These are phyloP conservation scores for Epinephelus awoara DNA, from an alignment of 2,797 vertebrate genomes.

Conservation along the genomic window DNA sequence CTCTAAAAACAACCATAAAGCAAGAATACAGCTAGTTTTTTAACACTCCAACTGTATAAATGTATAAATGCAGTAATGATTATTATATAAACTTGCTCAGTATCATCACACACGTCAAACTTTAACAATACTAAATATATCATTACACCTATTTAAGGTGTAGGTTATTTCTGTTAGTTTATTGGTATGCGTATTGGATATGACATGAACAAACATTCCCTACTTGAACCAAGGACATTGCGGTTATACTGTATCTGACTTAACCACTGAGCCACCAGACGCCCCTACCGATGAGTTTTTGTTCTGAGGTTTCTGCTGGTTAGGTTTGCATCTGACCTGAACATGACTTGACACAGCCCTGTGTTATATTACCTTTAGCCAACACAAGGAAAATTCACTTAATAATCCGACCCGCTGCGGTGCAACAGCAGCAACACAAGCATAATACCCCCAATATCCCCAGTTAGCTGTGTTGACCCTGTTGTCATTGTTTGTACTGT, in stretches of 20 bases:
- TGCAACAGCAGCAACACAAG: too few relatives aligned
- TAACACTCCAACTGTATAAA: slow-evolving; percentile 46
- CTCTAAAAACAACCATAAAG: slow-evolving; percentile 57
- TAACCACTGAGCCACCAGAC: neutral
- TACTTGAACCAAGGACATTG: neutral
- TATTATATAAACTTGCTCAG: slow-evolving; percentile 20
- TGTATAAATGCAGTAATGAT: slow-evolving; percentile 21
- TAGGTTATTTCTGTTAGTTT: neutral
- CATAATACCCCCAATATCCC: too few relatives aligned
- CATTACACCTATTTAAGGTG: neutral
- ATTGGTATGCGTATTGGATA: too few relatives aligned
- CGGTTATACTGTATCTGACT: neutral
- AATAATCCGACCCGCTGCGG: too few relatives aligned
- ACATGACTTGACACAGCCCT: too few relatives aligned
- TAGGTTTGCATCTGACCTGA: too few relatives aligned
- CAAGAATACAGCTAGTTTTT: slow-evolving; percentile 36
- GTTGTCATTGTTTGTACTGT: too few relatives aligned
- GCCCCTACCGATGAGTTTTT: neutral
- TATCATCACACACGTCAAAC: slow-evolving; percentile 8
- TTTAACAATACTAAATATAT: neutral
- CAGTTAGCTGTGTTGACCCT: too few relatives aligned
- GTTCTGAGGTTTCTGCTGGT: neutral
- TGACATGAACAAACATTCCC: neutral
- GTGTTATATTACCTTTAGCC: too few relatives aligned
- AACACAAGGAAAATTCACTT: too few relatives aligned